A percentile compares a stretch with the other conserved stretches of the same genome.
These are phyloP conservation scores for Fratercula arctica DNA, from an alignment of 2,797 vertebrate species.

Conservation along the genomic window DNA sequence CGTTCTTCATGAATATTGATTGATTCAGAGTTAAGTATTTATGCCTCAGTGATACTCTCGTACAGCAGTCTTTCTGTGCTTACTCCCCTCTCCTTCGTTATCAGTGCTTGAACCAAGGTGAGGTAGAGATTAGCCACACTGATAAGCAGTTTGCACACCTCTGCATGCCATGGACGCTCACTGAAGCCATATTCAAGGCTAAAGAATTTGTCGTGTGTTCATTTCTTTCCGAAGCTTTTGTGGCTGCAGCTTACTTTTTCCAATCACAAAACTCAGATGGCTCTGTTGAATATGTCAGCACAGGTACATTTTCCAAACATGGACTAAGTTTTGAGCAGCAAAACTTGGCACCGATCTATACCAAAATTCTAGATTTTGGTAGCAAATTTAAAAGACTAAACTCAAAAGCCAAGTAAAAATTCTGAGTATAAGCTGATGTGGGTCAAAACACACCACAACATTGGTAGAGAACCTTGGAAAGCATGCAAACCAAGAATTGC, in stretches of 20 bases:
- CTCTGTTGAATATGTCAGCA: not conserved
- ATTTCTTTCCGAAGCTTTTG: not conserved
- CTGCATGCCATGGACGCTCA: not conserved
- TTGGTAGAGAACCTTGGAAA: not conserved
- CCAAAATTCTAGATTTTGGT: not conserved
- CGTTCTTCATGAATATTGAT: slow-evolving; percentile 27
- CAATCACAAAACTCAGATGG: not conserved
- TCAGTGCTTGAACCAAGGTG: accelerated
- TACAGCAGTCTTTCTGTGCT: not conserved
- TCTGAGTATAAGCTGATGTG: not conserved
- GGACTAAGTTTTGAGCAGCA: not conserved
- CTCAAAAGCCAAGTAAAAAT: not conserved
- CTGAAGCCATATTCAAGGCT: not conserved
- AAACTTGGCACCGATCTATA: not conserved
- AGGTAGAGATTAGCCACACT: not conserved
- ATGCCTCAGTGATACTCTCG: not conserved
- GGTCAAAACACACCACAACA: not conserved
- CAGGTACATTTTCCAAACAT: not conserved
- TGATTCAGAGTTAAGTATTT: not conserved
- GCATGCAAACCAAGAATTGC: not conserved
- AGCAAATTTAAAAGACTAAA: not conserved
- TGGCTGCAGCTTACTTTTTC: not conserved
- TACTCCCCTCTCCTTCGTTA: not conserved
- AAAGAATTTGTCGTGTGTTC: not conserved
- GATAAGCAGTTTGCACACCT: not conserved